Evolutionary conservation across 2,797 vertebrate genomes (phyloP).

Genomic region (Lindbergichthys nudifrons): DNA sequence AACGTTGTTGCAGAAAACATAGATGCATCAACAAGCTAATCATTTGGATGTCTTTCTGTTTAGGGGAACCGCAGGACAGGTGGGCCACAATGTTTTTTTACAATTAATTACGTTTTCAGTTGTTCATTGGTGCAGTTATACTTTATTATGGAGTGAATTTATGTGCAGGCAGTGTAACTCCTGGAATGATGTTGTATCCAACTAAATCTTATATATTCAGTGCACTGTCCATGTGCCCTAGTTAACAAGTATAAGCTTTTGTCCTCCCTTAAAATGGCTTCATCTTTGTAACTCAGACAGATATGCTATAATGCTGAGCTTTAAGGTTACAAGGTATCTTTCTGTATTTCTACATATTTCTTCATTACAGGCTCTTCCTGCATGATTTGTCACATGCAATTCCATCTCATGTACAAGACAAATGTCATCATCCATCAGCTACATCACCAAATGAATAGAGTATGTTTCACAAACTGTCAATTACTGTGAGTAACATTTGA

Average conservation of each 20-base stretch:
- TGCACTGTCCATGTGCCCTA: neutral
- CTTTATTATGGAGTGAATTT: constrained; percentile 34
- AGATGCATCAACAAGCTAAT: constrained; percentile 40
- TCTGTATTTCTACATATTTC: constrained; percentile 7
- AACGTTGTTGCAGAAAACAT: constrained; percentile 42
- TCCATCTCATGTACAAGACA: constrained; percentile 35
- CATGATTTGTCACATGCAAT: constrained; percentile 40
- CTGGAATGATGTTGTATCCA: constrained; percentile 22
- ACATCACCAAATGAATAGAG: constrained; percentile 22
- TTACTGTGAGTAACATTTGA: constrained; percentile 26
- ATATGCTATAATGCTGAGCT: constrained; percentile 8
- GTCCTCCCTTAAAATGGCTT: constrained; percentile 34
- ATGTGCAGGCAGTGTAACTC: neutral
- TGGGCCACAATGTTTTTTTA: constrained; percentile 8
- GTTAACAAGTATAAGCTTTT: constrained; percentile 6
- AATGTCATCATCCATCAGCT: constrained; percentile 40
- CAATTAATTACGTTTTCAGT: constrained; percentile 19
- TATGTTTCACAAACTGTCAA: constrained; percentile 35
- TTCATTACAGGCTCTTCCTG: constrained; percentile 19
- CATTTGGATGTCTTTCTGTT: constrained; percentile 2
- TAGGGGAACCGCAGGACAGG: neutral
- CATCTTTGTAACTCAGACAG: constrained; percentile 20
- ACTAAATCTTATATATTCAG: constrained; percentile 18
- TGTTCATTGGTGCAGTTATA: constrained; percentile 11
- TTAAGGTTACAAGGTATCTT: constrained; percentile 25